phyloP scores from a whole-genome alignment of 2,113 vertebrate genomes.

The Heteronetta atricapilla region DNA sequence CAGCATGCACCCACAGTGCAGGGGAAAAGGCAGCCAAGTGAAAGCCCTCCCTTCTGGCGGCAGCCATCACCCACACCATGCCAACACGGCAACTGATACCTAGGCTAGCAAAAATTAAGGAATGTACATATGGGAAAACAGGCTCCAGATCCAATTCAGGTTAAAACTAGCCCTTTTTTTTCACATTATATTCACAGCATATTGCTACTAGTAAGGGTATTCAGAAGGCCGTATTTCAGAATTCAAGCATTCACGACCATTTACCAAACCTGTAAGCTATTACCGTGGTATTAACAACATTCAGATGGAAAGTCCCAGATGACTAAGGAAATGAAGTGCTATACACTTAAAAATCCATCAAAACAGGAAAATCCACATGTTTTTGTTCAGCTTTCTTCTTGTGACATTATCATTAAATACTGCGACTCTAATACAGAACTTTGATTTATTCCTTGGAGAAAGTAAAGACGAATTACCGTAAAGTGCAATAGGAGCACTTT shows the following conservation, averaged over 20 bases:
- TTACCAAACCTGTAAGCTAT: not conserved
- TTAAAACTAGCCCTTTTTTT: not conserved
- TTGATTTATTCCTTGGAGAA: not conserved
- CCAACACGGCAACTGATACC: accelerated
- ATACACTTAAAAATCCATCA: not conserved
- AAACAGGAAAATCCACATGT: not conserved
- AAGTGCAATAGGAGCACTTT: not conserved
- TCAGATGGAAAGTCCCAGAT: not conserved
- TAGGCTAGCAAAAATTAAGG: not conserved
- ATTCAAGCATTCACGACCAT: not conserved
- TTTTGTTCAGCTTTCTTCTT: not conserved
- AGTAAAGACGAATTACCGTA: not conserved
- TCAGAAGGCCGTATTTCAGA: not conserved
- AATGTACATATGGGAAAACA: not conserved
- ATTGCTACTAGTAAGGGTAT: not conserved
- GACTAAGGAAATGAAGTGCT: not conserved
- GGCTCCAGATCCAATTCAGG: not conserved
- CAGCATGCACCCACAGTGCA: accelerated
- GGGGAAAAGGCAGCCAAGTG: accelerated
- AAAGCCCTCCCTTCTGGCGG: not conserved
- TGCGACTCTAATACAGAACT: not conserved
- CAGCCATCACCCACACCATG: accelerated
- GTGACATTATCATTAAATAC: not conserved
- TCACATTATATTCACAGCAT: not conserved
- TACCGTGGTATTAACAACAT: accelerated